These are phyloP conservation scores for Callipepla californica DNA, from an alignment of 2,113 vertebrate species.

Conservation along the genomic window DNA sequence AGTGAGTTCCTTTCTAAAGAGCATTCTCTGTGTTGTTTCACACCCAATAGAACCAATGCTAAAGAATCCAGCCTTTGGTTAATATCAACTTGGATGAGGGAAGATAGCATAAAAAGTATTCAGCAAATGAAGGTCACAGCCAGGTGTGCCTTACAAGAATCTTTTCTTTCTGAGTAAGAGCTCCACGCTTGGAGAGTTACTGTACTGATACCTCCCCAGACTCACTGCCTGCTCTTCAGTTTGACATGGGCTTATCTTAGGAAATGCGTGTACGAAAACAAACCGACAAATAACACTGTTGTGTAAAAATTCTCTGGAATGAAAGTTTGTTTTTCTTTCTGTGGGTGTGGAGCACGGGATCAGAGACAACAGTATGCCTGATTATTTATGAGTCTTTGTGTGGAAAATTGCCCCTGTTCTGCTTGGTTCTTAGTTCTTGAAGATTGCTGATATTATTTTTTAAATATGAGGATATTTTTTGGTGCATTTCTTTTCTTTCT, in stretches of 20 bases:
- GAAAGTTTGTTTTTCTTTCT: slow-evolving; percentile 5
- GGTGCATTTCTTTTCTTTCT: background rate
- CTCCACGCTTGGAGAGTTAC: background rate
- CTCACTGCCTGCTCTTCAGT: background rate
- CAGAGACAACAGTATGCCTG: background rate
- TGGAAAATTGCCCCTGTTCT: background rate
- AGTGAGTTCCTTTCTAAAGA: rapidly evolving
- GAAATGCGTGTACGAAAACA: slow-evolving; percentile 11
- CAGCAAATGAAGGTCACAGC: background rate
- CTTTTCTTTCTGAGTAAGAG: background rate
- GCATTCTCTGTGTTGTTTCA: background rate
- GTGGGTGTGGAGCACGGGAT: background rate
- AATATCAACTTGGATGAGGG: background rate
- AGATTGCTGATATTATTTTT: background rate
- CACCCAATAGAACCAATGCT: background rate
- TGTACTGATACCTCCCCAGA: background rate
- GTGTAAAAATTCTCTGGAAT: background rate
- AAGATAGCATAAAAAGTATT: background rate
- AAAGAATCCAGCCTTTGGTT: background rate
- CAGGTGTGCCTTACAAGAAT: background rate
- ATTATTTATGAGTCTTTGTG: background rate
- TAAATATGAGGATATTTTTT: background rate
- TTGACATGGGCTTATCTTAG: background rate
- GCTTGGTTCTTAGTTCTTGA: background rate
- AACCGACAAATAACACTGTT: background rate